Percentiles rank a stretch among this genome's conserved stretches.
Evolutionary conservation across 2,113 vertebrate species (phyloP).

Genomic region (Probosciger aterrimus): DNA sequence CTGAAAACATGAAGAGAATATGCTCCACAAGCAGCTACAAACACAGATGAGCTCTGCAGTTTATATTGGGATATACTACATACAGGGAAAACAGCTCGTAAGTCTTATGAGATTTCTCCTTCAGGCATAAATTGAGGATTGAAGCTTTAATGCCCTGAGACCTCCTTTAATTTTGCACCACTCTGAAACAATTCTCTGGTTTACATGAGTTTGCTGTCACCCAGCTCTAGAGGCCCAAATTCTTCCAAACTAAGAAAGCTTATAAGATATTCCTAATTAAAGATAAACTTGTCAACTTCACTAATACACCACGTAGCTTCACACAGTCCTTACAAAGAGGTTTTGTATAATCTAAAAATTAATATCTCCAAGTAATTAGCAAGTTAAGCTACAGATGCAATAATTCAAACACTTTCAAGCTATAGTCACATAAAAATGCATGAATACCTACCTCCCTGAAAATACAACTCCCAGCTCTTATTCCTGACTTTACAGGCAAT

Average conservation of each 20-base stretch:
- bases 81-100: not conserved
- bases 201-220: not conserved
- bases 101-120: not conserved
- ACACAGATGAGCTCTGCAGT: not conserved
- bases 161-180: not conserved
- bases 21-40: not conserved
- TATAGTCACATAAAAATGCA: not conserved
- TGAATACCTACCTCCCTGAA: not conserved
- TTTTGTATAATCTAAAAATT: not conserved
- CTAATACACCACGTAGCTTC: not conserved
- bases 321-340: not conserved
- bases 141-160: not conserved
- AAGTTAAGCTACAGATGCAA: not conserved
- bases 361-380: not conserved
- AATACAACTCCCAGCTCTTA: not conserved
- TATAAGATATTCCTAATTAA: not conserved
- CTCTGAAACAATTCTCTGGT: not conserved
- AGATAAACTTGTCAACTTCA: not conserved
- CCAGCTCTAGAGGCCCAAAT: not conserved
- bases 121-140: not conserved
- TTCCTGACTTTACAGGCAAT: not conserved
- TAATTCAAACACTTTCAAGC: not conserved
- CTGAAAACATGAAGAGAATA: constrained; percentile 12
- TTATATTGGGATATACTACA: not conserved
- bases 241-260: not conserved